Evolutionary conservation across 2,113 vertebrate species (phyloP).

Genomic region (Petromus typicus): DNA sequence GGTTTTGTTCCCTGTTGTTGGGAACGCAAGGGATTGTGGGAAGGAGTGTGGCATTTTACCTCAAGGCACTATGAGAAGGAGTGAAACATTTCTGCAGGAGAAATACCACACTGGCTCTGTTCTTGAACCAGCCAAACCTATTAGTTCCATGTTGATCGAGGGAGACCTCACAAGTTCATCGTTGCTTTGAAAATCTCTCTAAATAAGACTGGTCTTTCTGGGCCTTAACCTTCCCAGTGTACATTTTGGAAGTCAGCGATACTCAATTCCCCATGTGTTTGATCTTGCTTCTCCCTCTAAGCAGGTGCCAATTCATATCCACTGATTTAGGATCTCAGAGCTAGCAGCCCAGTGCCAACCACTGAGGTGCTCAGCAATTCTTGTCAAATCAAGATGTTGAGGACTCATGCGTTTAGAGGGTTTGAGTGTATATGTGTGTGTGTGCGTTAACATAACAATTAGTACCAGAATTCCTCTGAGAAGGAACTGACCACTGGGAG

Average conservation of each 20-base stretch:
- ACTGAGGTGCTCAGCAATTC: background rate
- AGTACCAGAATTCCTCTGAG: background rate
- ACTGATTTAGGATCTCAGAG: background rate
- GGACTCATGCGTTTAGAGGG: background rate
- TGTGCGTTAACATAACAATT: background rate
- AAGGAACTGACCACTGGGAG: background rate
- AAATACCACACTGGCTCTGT: too few species aligned
- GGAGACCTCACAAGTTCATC: background rate
- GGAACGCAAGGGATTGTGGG: too few species aligned
- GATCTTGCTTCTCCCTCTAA: constrained; percentile 37
- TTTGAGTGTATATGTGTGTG: background rate
- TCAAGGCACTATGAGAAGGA: too few species aligned
- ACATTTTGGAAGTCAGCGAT: background rate
- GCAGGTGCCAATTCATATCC: background rate
- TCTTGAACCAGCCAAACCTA: too few species aligned
- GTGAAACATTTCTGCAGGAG: too few species aligned
- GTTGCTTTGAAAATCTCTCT: background rate
- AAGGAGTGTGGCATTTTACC: too few species aligned
- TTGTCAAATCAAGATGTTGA: constrained; percentile 39
- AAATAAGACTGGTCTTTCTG: background rate
- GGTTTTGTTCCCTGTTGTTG: too few species aligned
- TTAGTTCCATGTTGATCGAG: background rate
- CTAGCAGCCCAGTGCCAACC: background rate
- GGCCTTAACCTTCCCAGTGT: background rate
- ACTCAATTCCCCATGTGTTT: constrained; percentile 6